Evolutionary conservation across 2,113 vertebrate species (phyloP).

Genomic region (Climacteris rufus): DNA sequence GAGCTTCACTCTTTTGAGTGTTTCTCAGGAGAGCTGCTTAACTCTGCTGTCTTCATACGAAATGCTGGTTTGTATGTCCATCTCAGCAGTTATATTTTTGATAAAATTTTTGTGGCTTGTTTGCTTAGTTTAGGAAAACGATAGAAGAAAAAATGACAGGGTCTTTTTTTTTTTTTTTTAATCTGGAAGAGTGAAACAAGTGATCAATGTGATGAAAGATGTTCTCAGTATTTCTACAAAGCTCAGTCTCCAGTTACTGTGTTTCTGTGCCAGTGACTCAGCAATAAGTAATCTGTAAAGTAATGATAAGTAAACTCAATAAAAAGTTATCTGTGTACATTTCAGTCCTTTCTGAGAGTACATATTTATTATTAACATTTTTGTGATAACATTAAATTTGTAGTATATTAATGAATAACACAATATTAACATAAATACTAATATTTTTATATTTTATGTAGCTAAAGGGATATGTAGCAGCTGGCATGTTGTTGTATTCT

Average conservation of each 20-base stretch:
- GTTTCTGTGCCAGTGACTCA: not conserved
- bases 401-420: not conserved
- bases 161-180: not conserved
- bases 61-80: not conserved
- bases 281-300: not conserved
- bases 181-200: not conserved
- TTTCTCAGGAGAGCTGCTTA: not conserved
- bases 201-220: fast-evolving
- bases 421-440: not conserved
- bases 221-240: not conserved
- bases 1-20: not conserved
- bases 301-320: not conserved
- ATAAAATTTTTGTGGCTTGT: not conserved
- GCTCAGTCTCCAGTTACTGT: not conserved
- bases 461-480: not conserved
- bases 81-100: not conserved
- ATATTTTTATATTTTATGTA: not conserved
- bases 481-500: too few species aligned
- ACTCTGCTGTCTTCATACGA: not conserved
- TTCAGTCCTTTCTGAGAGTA: not conserved
- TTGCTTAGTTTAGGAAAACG: not conserved
- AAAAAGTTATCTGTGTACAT: not conserved
- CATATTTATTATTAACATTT: not conserved
- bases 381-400: not conserved
- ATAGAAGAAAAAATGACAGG: not conserved